Conservation (phyloP, 2,797 vertebrate species). For the Cirrhinus mrigala region DNA sequence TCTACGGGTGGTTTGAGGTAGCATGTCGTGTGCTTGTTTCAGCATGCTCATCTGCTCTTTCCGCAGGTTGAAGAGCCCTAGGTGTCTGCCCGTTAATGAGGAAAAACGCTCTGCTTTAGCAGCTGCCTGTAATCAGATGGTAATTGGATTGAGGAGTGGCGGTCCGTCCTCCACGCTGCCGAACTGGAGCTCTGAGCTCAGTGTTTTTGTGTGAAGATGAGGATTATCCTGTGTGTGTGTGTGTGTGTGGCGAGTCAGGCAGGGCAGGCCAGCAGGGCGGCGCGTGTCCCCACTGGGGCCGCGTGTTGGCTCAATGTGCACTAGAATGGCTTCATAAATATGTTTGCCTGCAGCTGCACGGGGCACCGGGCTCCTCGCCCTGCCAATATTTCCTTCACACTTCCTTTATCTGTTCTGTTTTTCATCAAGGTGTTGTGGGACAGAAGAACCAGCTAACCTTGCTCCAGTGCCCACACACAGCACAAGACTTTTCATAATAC, state of each 20-base stretch:
- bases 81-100: slow-evolving; percentile 49
- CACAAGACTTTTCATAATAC: slow-evolving; percentile 12
- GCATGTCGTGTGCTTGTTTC: not conserved
- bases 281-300: not conserved
- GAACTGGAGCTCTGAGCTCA: slow-evolving; percentile 9
- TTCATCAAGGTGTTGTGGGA: slow-evolving; percentile 29
- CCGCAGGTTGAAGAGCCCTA: not conserved
- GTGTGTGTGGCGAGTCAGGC: not conserved
- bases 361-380: not conserved
- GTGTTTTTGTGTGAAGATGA: not conserved
- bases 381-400: slow-evolving; percentile 12
- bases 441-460: slow-evolving; percentile 10
- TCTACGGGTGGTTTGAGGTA: slow-evolving; percentile 15
- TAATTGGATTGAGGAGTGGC: slow-evolving; percentile 57
- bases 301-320: slow-evolving; percentile 2
- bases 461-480: slow-evolving; percentile 20
- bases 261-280: not conserved
- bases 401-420: slow-evolving; percentile 9
- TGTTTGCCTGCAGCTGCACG: slow-evolving; percentile 15
- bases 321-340: slow-evolving; percentile 35
- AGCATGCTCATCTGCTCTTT: slow-evolving; percentile 15
- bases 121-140: slow-evolving; percentile 52
- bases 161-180: not conserved
- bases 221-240: not conserved
- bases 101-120: slow-evolving; percentile 48